Conservation (phyloP, 2,797 vertebrate genomes). For the Takifugu ocellatus region DNA sequence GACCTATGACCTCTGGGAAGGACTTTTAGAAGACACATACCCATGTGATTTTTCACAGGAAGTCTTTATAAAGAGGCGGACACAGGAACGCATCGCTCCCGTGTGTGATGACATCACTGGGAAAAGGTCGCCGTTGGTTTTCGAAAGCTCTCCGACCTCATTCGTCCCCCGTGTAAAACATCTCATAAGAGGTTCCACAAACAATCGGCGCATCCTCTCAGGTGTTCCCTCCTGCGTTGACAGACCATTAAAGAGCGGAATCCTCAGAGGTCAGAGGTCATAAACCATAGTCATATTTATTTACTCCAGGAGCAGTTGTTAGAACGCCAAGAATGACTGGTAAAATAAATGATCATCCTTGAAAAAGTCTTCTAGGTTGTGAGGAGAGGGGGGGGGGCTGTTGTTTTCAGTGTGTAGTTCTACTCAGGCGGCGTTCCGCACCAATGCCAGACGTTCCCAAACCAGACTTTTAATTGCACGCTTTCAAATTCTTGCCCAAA, state of each 20-base stretch:
- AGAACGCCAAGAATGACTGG: conserved; percentile 16
- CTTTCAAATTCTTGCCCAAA: conserved; percentile 20
- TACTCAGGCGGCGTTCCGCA: not conserved
- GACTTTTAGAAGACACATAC: conserved; percentile 34
- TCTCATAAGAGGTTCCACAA: conserved; percentile 23
- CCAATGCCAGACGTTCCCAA: conserved; percentile 15
- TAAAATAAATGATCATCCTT: conserved; percentile 4
- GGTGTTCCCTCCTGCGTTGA: conserved; percentile 12
- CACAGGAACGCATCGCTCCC: not conserved
- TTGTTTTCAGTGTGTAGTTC: too few relatives aligned
- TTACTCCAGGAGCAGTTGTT: conserved; percentile 10
- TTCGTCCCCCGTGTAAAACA: conserved; percentile 27
- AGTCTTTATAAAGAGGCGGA: conserved; percentile 11
- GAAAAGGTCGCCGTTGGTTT: conserved; percentile 4
- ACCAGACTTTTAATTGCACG: conserved; percentile 9
- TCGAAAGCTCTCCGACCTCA: conserved; percentile 10
- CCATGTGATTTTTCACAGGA: conserved; percentile 31
- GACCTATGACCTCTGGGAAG: conserved; percentile 61
- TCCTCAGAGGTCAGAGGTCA: conserved; percentile 29
- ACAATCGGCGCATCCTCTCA: conserved; percentile 19
- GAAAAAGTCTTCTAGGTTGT: not conserved
- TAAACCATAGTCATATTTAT: conserved; percentile 21
- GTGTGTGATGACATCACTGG: not conserved
- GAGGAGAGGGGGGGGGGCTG: too few relatives aligned
- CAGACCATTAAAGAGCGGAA: conserved; percentile 3